Percentiles rank a stretch among this genome's conserved stretches.
Evolutionary conservation across 2,113 vertebrate species (phyloP).

Genomic region (Prionailurus viverrinus): DNA sequence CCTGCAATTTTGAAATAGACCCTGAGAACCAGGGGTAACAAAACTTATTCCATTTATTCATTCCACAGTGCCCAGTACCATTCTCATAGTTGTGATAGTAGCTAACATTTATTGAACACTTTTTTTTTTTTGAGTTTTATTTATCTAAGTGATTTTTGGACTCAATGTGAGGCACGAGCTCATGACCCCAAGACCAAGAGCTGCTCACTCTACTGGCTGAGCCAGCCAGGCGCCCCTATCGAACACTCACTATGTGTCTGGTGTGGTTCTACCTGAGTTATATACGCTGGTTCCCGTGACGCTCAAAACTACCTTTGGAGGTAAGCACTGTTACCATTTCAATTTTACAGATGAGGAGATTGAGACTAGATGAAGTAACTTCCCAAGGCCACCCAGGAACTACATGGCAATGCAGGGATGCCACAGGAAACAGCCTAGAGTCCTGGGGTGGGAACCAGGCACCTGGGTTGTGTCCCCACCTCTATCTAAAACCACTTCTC

Average conservation of each 20-base stretch:
- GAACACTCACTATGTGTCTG: neutral
- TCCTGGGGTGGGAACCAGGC: neutral
- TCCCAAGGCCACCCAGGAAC: slow-evolving; percentile 10
- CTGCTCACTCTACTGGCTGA: too few relatives aligned
- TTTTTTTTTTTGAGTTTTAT: too few relatives aligned
- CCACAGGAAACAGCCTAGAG: neutral
- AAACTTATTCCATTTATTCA: slow-evolving; percentile 4
- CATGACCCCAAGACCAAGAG: too few relatives aligned
- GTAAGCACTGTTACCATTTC: neutral
- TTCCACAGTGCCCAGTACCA: neutral
- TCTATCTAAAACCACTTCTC: slow-evolving; percentile 21
- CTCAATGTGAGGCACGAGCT: too few relatives aligned
- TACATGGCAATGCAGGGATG: neutral
- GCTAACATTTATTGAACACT: slow-evolving; percentile 4
- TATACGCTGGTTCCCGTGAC: neutral
- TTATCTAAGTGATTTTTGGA: too few relatives aligned
- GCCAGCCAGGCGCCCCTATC: neutral
- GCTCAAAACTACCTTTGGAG: neutral
- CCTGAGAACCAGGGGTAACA: neutral
- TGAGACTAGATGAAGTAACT: slow-evolving; percentile 26
- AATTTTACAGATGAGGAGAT: slow-evolving; percentile 46
- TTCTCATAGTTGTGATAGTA: slow-evolving; percentile 10
- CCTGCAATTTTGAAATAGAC: slow-evolving; percentile 53
- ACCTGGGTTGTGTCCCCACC: neutral
- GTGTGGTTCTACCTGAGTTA: neutral